Evolutionary conservation across 2,797 vertebrate genomes (phyloP).

Genomic region (Takifugu ocellatus): DNA sequence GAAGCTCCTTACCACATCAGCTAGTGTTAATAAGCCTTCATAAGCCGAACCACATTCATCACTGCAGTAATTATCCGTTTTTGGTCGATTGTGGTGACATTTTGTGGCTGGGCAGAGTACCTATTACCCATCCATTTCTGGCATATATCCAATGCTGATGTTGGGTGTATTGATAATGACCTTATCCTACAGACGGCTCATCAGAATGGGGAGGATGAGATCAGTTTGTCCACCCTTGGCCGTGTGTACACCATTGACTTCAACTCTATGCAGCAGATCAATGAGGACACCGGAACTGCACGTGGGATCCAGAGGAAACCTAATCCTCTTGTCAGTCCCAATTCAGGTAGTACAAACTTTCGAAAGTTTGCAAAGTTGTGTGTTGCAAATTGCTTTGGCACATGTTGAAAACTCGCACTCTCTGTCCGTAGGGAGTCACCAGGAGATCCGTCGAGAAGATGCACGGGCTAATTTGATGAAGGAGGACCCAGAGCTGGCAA

Average conservation of each 20-base stretch:
- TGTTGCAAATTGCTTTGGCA: not conserved
- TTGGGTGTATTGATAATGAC: conserved; percentile 36
- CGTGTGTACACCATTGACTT: conserved; percentile 99
- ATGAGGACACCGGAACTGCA: conserved; percentile 99
- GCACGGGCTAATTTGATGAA: conserved; percentile 98
- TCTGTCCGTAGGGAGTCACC: conserved; percentile 83
- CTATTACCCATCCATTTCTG: no score
- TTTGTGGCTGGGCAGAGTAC: no score
- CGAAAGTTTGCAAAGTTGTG: not conserved
- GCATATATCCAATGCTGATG: conserved; percentile 15
- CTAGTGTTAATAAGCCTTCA: no score
- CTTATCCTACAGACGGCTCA: conserved; percentile 89
- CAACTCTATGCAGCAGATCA: conserved; percentile 99
- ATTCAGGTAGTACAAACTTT: conserved; percentile 78
- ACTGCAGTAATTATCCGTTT: no score
- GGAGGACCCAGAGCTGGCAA: conserved; percentile 96
- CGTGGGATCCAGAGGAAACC: conserved; percentile 99
- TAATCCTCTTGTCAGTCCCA: conserved; percentile 97
- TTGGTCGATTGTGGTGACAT: no score
- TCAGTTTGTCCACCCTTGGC: conserved; percentile 97
- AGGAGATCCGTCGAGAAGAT: conserved; percentile 94
- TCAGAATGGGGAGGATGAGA: conserved; percentile 99
- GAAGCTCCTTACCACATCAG: no score
- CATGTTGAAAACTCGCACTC: not conserved
- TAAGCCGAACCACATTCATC: no score